These are phyloP conservation scores for Drosophila crucigera DNA, from an alignment of 2,888 invertebrate genomes.

Conservation along the genomic window DNA sequence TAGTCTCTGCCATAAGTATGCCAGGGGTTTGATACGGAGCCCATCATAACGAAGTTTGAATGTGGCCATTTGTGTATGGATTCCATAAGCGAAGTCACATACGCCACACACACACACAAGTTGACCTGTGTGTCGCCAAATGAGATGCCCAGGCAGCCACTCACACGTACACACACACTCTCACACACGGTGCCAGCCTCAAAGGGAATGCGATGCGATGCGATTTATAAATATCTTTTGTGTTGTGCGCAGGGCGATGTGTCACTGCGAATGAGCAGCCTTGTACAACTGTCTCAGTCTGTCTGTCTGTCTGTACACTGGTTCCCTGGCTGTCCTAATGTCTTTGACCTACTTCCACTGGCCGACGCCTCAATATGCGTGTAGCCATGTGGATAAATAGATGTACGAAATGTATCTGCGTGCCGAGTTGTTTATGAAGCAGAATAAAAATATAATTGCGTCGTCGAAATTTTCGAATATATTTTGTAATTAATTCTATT, in stretches of 20 bases:
- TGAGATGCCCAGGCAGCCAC: constrained; percentile 29
- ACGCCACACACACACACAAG: constrained; percentile 40
- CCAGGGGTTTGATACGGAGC: constrained; percentile 5
- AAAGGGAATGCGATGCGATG: constrained; percentile 21
- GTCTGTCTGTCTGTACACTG: constrained; percentile 29
- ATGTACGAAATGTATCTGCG: background rate
- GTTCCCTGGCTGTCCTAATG: constrained; percentile 28
- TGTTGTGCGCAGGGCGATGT: constrained; percentile 60
- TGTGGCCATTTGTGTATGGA: constrained; percentile 60
- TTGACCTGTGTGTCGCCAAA: constrained; percentile 40
- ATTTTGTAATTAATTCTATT: constrained; percentile 74
- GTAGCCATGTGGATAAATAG: constrained; percentile 41
- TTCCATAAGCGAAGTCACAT: constrained; percentile 62
- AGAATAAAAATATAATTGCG: constrained; percentile 67
- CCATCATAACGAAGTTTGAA: constrained; percentile 55
- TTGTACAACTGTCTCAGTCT: constrained; percentile 8
- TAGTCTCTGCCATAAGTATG: constrained; percentile 12
- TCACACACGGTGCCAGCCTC: constrained; percentile 10
- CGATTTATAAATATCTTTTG: constrained; percentile 63
- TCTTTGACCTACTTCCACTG: constrained; percentile 64
- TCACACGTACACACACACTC: constrained; percentile 3
- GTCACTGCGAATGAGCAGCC: constrained; percentile 51
- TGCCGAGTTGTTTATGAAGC: constrained; percentile 53
- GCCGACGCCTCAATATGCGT: constrained; percentile 33
- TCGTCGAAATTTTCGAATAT: constrained; percentile 48